A percentile compares a stretch with the other conserved stretches of the same genome.
Evolutionary conservation across 2,888 invertebrate genomes (phyloP).

Genomic region (Phortica okadai): DNA sequence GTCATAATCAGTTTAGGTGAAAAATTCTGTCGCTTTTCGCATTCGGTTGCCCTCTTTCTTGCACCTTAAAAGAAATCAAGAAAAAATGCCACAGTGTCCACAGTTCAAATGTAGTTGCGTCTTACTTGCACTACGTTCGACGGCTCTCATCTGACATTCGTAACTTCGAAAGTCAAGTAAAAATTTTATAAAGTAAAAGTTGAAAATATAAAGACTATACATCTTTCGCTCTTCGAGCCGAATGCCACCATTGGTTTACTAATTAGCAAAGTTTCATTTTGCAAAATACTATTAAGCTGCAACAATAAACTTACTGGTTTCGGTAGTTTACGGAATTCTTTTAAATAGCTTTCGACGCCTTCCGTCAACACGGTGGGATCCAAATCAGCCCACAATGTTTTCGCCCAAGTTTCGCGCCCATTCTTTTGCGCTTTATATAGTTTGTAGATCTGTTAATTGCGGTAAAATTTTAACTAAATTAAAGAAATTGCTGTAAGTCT

Average conservation of each 20-base stretch:
- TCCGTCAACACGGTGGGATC: constrained; percentile 90
- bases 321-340: constrained; percentile 86
- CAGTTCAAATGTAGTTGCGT: constrained; percentile 15
- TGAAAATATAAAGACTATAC: background rate
- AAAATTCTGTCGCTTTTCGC: constrained; percentile 62
- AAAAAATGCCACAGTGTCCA: background rate
- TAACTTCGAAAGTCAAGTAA: background rate
- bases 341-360: constrained; percentile 90
- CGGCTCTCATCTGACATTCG: background rate
- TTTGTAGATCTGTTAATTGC: constrained; percentile 79
- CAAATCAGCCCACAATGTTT: constrained; percentile 91
- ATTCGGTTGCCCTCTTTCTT: constrained; percentile 58
- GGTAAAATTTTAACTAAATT: background rate
- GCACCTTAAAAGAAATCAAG: constrained; percentile 20
- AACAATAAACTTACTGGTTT: constrained; percentile 78
- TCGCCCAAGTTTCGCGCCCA: constrained; percentile 88
- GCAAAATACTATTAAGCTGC: background rate
- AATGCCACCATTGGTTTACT: constrained; percentile 50
- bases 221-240: background rate
- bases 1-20: constrained; percentile 72
- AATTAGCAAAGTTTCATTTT: constrained; percentile 56
- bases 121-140: background rate
- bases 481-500: background rate
- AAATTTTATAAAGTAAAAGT: background rate
- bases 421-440: constrained; percentile 87